These are phyloP conservation scores for Falco concolor DNA, from an alignment of 2,797 vertebrate genomes.

Conservation along the genomic window DNA sequence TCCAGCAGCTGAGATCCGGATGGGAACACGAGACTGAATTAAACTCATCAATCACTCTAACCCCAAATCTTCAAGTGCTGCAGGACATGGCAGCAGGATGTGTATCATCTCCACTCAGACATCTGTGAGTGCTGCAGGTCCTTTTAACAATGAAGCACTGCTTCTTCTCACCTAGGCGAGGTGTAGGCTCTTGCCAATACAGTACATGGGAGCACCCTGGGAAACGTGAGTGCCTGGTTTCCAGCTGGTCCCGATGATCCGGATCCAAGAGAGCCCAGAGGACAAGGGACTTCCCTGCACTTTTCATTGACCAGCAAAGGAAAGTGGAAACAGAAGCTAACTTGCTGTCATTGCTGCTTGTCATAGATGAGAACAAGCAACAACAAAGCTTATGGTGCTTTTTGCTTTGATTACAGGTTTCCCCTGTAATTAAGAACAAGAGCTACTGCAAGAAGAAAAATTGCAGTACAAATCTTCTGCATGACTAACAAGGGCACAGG, in stretches of 20 bases:
- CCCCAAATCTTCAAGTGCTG: not conserved
- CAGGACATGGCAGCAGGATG: not conserved
- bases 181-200: not conserved
- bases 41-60: not conserved
- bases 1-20: not conserved
- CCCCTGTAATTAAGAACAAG: not conserved
- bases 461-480: not conserved
- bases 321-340: not conserved
- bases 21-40: not conserved
- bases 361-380: not conserved
- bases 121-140: not conserved
- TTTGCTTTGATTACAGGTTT: not conserved
- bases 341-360: not conserved
- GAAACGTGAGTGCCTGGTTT: not conserved
- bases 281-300: not conserved
- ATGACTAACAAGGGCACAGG: not conserved
- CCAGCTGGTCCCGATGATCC: not conserved
- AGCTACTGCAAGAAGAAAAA: not conserved
- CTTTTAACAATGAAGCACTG: not conserved
- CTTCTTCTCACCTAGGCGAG: not conserved
- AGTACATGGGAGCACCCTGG: fast-evolving
- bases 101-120: not conserved
- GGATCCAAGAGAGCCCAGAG: not conserved
- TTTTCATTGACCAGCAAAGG: not conserved
- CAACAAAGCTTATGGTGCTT: not conserved